A percentile compares a stretch with the other conserved stretches of the same genome.
phyloP scores from a whole-genome alignment of 2,888 invertebrate species.

The Diaperis boleti region DNA sequence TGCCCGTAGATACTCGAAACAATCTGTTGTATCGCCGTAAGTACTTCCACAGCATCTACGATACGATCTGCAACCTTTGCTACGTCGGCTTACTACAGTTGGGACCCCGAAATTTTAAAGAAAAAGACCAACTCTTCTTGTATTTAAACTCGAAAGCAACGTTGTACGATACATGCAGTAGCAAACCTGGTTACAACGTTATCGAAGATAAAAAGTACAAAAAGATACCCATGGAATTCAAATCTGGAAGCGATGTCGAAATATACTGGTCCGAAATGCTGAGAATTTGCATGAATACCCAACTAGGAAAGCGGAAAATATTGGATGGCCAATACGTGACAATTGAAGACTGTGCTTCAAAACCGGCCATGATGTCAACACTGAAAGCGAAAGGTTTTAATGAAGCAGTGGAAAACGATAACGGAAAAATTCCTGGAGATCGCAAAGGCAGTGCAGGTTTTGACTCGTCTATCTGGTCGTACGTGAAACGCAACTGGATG shows the following conservation, averaged over 20 bases:
- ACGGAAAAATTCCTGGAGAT: constrained; percentile 79
- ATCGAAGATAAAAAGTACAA: constrained; percentile 73
- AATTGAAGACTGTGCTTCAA: constrained; percentile 67
- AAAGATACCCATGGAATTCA: constrained; percentile 70
- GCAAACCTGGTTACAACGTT: constrained; percentile 72
- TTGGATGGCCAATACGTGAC: constrained; percentile 63
- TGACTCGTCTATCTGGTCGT: constrained; percentile 77
- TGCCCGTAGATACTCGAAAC: constrained; percentile 70
- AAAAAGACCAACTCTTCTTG: constrained; percentile 78
- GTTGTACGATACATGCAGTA: constrained; percentile 75
- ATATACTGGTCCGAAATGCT: constrained; percentile 79
- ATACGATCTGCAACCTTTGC: constrained; percentile 71
- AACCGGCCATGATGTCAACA: constrained; percentile 67
- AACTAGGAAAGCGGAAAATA: constrained; percentile 67
- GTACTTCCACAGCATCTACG: constrained; percentile 72
- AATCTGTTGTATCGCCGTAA: constrained; percentile 70
- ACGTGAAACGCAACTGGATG: constrained; percentile 76
- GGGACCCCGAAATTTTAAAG: constrained; percentile 73
- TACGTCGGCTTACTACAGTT: constrained; percentile 79
- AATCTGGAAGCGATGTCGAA: constrained; percentile 69
- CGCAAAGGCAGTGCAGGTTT: constrained; percentile 78
- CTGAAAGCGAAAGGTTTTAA: constrained; percentile 64
- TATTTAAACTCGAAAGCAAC: constrained; percentile 75
- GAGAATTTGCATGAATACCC: constrained; percentile 76
- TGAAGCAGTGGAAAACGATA: constrained; percentile 65